phyloP scores from a whole-genome alignment of 64 coral and sea anemone genomes.

The Exaiptasia diaphana region DNA sequence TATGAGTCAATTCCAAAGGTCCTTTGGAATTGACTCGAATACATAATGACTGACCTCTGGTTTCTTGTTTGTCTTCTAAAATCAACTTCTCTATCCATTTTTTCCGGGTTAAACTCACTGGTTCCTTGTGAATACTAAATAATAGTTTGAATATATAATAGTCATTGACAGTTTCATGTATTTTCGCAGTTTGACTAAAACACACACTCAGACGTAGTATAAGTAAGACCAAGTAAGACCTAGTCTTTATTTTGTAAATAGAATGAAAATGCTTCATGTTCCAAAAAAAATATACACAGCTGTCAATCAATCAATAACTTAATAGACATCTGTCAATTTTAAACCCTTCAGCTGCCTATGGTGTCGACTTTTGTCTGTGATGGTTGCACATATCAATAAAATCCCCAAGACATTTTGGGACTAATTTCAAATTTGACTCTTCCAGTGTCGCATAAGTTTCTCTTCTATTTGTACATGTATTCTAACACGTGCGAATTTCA shows the following conservation, averaged over 20 bases:
- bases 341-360: no score
- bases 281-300: no score
- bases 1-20: background rate
- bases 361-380: no score
- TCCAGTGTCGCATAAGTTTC: no score
- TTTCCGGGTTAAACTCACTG: slow-evolving; percentile 32
- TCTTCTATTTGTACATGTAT: no score
- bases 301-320: no score
- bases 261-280: no score
- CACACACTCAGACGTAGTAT: background rate
- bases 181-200: background rate
- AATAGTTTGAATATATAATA: background rate
- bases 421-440: no score
- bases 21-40: background rate
- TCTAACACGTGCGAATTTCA: no score
- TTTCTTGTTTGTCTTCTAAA: background rate
- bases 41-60: background rate
- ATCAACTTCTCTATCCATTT: slow-evolving; percentile 39
- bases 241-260: background rate
- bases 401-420: no score
- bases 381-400: no score
- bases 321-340: no score
- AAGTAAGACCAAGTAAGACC: background rate
- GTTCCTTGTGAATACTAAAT: slow-evolving; percentile 14
- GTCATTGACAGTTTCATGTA: background rate